These are phyloP conservation scores for Pteropus alecto DNA, from an alignment of 2,113 vertebrate genomes.

Conservation along the genomic window DNA sequence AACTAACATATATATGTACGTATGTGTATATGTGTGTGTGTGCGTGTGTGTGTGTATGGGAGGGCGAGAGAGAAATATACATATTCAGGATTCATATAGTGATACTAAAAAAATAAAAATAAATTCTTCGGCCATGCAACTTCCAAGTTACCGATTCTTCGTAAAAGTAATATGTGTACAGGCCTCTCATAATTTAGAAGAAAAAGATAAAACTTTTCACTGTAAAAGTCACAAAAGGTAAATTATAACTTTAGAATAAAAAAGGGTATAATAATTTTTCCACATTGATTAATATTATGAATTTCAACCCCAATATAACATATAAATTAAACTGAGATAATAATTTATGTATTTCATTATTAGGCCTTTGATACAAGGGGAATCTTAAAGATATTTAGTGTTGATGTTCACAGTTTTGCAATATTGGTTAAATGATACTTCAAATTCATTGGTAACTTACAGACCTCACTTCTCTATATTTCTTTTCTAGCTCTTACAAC, in stretches of 20 bases:
- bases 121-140: background rate
- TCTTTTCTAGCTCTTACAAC: background rate
- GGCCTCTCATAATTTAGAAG: background rate
- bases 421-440: background rate
- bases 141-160: background rate
- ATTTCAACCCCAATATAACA: background rate
- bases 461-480: background rate
- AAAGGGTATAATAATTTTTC: background rate
- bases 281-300: background rate
- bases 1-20: background rate
- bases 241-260: background rate
- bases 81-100: background rate
- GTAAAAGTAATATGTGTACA: background rate
- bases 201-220: background rate
- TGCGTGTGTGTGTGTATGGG: too few species aligned
- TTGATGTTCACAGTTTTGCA: background rate
- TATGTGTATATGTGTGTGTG: too few species aligned
- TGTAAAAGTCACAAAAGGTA: background rate
- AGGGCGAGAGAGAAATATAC: background rate
- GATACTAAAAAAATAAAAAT: background rate
- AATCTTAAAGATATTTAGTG: background rate
- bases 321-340: background rate
- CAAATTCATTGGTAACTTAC: background rate
- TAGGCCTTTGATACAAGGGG: background rate
- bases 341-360: constrained; percentile 21